A percentile compares a stretch with the other conserved stretches of the same genome.
Conservation (phyloP, 1,140 invertebrate species). For the Ceratina japonica region DNA sequence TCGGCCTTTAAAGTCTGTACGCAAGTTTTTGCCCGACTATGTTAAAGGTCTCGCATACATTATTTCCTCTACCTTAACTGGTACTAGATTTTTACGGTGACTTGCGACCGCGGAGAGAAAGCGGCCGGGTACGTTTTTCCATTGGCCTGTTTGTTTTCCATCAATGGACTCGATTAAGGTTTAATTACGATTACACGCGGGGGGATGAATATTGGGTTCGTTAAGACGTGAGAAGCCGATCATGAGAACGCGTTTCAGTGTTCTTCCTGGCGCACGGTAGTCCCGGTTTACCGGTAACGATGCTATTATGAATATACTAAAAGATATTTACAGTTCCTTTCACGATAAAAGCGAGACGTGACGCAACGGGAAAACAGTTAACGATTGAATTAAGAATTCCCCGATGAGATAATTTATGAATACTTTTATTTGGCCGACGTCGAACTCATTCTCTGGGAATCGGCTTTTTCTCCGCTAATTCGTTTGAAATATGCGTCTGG, state of each 20-base stretch:
- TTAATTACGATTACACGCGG: not conserved
- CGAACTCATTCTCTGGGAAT: too few relatives aligned
- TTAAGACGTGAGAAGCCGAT: conserved; percentile 7
- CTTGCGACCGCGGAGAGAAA: conserved; percentile 27
- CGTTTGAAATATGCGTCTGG: too few relatives aligned
- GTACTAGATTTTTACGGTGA: conserved; percentile 23
- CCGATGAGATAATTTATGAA: too few relatives aligned
- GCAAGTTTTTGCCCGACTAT: not conserved
- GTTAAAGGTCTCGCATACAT: conserved; percentile 24
- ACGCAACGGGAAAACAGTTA: too few relatives aligned
- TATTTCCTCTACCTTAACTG: conserved; percentile 19
- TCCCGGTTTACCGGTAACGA: too few relatives aligned
- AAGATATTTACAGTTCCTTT: too few relatives aligned
- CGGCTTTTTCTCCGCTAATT: too few relatives aligned
- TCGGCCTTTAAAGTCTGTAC: not conserved
- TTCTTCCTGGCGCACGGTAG: too few relatives aligned
- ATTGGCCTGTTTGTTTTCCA: conserved; percentile 11
- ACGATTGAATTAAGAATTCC: too few relatives aligned
- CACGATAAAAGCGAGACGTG: too few relatives aligned
- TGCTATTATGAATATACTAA: too few relatives aligned
- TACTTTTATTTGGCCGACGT: too few relatives aligned
- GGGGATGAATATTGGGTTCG: not conserved
- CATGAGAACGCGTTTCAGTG: not conserved
- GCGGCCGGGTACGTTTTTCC: conserved; percentile 14
- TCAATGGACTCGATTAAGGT: not conserved